Conservation (phyloP, 2,113 vertebrate species). For the Bolborhynchus lineola region DNA sequence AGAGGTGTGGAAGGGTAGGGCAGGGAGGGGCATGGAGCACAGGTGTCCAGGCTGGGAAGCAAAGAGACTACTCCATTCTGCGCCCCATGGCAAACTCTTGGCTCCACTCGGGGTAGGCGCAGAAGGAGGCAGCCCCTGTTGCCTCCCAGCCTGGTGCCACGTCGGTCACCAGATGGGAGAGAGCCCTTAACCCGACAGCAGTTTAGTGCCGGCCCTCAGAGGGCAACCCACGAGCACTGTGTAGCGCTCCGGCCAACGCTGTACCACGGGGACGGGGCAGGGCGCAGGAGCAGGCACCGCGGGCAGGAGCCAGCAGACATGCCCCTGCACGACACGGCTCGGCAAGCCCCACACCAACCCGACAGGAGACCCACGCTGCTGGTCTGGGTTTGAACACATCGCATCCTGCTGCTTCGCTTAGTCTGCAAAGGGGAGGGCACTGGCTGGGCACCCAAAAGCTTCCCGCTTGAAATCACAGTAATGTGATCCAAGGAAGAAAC, state of each 20-base stretch:
- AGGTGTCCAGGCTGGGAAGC: neutral
- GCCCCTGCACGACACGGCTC: fast-evolving
- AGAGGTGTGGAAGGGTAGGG: neutral
- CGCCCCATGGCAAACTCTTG: neutral
- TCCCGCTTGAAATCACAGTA: neutral
- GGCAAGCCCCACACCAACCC: neutral
- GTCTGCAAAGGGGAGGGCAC: neutral
- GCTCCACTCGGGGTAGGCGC: neutral
- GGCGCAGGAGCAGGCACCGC: neutral
- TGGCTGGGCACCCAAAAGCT: neutral
- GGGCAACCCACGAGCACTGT: neutral
- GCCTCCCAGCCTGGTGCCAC: neutral
- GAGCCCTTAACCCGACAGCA: constrained; percentile 21
- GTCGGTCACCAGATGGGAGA: neutral
- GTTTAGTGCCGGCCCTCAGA: constrained; percentile 12
- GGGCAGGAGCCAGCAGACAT: neutral
- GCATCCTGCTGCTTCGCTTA: neutral
- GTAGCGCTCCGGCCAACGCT: constrained; percentile 59
- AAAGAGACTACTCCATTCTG: neutral
- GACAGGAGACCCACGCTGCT: neutral
- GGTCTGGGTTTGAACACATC: neutral
- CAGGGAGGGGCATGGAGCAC: neutral
- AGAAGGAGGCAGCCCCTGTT: neutral
- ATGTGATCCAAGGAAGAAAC: neutral
- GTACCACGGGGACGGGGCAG: neutral